Evolutionary conservation across 2,797 vertebrate genomes (phyloP), one percentile per base, ranked within the genome.

Genomic region (Garrulus glandarius): DNA sequence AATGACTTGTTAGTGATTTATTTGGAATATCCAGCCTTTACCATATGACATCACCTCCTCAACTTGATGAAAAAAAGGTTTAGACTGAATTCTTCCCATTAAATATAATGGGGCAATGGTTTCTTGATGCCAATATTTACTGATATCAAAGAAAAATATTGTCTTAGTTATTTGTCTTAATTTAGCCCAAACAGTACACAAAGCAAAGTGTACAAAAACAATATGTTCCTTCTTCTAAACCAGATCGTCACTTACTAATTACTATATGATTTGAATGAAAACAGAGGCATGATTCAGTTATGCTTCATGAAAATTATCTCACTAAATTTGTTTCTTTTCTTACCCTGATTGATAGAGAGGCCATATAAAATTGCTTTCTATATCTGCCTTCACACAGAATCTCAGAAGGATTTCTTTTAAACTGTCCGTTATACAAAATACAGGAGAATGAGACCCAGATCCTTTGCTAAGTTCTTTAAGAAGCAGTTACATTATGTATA

Each of bases 31-130:
- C 63, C 57, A 94, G 95, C 63, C 82, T 91, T 96, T 77, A 92
- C 82, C 55, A 96, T 95, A 96, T 96, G 94, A 96, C 95, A 95
- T 97, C 96, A 97, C 74, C 94, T 96, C 95, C 95, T 95, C 84
- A 96, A 82, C 80, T 96, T 96, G 96, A 97, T 97, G 92, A 93
- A 95, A 93, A 97, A 97, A 96, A 97, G 89, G 22, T 94, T 97
- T 92, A 84, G 85, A 50, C 60, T 34, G 70, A 96, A 94, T 95
- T 95, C 46, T 95, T 95, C 96, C 56, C 74, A 89, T 96, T 89
- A 96, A 95, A 96, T 95, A 96, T 96, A 97, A 96, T 87, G 74
- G 95, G 93, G 60, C 83, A 94, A 84, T 71, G 74, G 37, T 87
- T 94, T 95, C 44, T 95, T 57, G 52, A 84, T 87, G 96, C 94